Evolutionary conservation across 2,888 invertebrate genomes (phyloP).

Genomic region (Peribatodes rhomboidaria): DNA sequence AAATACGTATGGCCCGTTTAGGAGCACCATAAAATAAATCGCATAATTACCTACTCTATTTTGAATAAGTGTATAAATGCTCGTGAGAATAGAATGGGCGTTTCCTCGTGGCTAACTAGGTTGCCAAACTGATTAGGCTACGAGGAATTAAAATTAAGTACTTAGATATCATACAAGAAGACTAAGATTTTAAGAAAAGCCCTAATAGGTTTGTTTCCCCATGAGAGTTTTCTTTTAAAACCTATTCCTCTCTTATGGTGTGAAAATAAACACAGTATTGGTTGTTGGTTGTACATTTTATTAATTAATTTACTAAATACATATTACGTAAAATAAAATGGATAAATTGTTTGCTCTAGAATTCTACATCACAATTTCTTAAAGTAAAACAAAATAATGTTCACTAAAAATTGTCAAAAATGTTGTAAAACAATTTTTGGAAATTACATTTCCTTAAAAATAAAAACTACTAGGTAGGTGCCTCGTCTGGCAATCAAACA

Average conservation of each 20-base stretch:
- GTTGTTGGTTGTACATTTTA: constrained; percentile 50
- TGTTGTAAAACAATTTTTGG: constrained; percentile 43
- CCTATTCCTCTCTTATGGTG: neutral
- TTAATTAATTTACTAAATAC: constrained; percentile 63
- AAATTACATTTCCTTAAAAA: constrained; percentile 53
- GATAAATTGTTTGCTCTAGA: constrained; percentile 56
- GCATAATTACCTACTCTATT: too few relatives aligned
- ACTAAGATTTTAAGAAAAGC: too few relatives aligned
- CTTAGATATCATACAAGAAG: too few relatives aligned
- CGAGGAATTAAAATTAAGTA: too few relatives aligned
- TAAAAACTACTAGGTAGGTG: constrained; percentile 70
- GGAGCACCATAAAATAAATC: too few relatives aligned
- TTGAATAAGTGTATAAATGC: too few relatives aligned
- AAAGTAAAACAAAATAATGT: constrained; percentile 56
- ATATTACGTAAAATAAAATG: constrained; percentile 64
- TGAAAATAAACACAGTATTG: constrained; percentile 27
- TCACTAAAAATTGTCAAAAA: constrained; percentile 63
- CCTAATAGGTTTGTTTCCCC: too few relatives aligned
- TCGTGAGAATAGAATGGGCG: too few relatives aligned
- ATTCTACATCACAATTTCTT: constrained; percentile 65
- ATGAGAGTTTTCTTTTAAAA: too few relatives aligned
- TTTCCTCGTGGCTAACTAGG: too few relatives aligned
- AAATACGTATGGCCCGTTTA: too few relatives aligned
- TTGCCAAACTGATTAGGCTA: too few relatives aligned
- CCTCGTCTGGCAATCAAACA: constrained; percentile 50